Percentiles rank a stretch among this genome's conserved stretches.
These are phyloP conservation scores for Myopa tessellatipennis DNA, from an alignment of 2,888 invertebrate species.

Conservation along the genomic window DNA sequence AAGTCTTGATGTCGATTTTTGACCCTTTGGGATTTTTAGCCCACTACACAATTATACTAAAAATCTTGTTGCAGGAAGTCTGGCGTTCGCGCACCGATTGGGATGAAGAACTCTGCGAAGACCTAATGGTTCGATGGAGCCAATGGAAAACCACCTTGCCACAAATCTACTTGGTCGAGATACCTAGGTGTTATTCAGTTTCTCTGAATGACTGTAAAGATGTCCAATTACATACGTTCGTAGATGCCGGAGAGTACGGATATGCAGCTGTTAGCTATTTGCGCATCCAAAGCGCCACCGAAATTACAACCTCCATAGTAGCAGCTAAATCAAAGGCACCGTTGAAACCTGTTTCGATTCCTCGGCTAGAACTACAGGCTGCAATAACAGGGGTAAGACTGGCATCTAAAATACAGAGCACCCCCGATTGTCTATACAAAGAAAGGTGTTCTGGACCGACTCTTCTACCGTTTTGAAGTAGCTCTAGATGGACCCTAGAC, in stretches of 20 bases:
- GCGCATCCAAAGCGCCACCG: constrained; percentile 8
- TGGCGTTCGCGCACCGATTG: constrained; percentile 38
- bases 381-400: constrained; percentile 32
- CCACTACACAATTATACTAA: constrained; percentile 42
- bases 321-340: constrained; percentile 40
- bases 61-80: constrained; percentile 47
- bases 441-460: constrained; percentile 38
- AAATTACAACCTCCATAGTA: constrained; percentile 15
- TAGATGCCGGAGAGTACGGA: constrained; percentile 44
- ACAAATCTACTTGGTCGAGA: constrained; percentile 36
- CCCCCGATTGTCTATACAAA: constrained; percentile 13
- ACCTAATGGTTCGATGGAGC: constrained; percentile 35
- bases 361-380: constrained; percentile 34
- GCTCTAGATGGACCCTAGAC: constrained; percentile 43
- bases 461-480: constrained; percentile 41
- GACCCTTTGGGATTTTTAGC: constrained; percentile 44
- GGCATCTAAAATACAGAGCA: constrained; percentile 20
- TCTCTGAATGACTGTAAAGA: constrained; percentile 15
- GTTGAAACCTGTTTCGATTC: constrained; percentile 34
- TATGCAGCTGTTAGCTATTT: constrained; percentile 43
- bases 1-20: constrained; percentile 42
- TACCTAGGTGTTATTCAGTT: constrained; percentile 43
- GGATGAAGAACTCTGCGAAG: too few species aligned
- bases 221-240: constrained; percentile 45
- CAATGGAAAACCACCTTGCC: constrained; percentile 43